Base-by-base conservation (phyloP, 2,797 vertebrate species). In the Psittacula derbiana region DNA sequence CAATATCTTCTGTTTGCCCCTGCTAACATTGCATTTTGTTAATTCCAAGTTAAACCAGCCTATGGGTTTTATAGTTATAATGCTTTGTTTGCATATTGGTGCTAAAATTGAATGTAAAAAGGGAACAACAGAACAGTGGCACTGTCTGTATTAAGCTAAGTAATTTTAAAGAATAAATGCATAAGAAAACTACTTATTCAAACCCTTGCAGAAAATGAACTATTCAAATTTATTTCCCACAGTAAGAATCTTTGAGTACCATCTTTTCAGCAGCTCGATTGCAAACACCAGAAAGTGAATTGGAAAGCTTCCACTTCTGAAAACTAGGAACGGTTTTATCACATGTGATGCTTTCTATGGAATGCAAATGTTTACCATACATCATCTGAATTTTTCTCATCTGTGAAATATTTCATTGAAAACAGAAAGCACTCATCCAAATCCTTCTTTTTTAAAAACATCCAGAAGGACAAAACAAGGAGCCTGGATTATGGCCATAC, bases 161-260 rank as follows among this genome's bases (percentile, higher is more conserved):
- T 91, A 76, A 73, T 91, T 93, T 75, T 87, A 92, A 96, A 95
- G 87, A 95, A 95, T 83, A 92, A 85, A 94, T 92, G 67, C 38
- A 12, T 67, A 94, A 74, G 78, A 93, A 95, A 91, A 28, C 80
- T 84, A 84, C 69, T 90, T 92, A 88, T 80, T 91, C 62, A 80
- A 80, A 79, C 49, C 79, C 41, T 92, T 90, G 62, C 58, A 85
- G 87, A 92, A 86, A 92, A 95, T 50, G 71, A 95, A 93, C 79
- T 66, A 50, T 76, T 86, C 88, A 64, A 53, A 88, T 94, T 84
- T 93, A 93, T 96, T 96, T 94, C 83, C 81, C 70, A 58, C 24
- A 5, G 64, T 94, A 88, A 95, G 76, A 72, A 81, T 89, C 75
- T 91, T 82, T 80, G 79, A 95, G 83, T 80, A 67, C 72, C 47